These are phyloP conservation scores for Caenorhabditis sp. DNA, from an alignment of 2,888 invertebrate species.

Conservation along the genomic window DNA sequence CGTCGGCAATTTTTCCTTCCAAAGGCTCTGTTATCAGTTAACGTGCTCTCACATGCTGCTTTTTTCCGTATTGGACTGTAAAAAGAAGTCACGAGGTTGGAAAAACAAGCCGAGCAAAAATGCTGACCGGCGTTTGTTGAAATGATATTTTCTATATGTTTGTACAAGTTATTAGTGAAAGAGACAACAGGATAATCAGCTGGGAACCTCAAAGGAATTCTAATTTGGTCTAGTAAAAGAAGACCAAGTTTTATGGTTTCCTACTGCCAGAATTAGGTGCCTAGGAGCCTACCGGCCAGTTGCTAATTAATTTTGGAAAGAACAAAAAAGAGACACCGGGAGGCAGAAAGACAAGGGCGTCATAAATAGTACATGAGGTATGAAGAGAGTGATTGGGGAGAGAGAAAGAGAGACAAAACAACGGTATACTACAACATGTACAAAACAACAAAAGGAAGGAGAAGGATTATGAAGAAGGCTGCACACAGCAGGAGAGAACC, in stretches of 20 bases:
- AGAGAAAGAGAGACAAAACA: conserved; percentile 32
- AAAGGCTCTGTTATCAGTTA: conserved; percentile 36
- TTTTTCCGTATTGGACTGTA: conserved; percentile 25
- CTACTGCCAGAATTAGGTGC: conserved; percentile 1
- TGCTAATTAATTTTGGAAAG: conserved; percentile 54
- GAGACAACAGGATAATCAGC: not conserved
- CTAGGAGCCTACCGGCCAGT: conserved; percentile 11
- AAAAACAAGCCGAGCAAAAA: conserved; percentile 28
- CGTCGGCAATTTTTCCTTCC: conserved; percentile 4
- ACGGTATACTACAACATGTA: conserved; percentile 36
- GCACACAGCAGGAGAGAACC: conserved; percentile 62
- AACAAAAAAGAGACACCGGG: conserved; percentile 9
- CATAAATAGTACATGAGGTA: conserved; percentile 59
- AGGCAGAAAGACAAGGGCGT: conserved; percentile 21
- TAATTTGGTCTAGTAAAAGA: not conserved
- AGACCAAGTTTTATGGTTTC: not conserved
- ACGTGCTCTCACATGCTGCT: conserved; percentile 48
- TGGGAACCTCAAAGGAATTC: too few relatives aligned
- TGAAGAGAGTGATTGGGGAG: conserved; percentile 15
- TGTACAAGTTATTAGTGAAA: not conserved
- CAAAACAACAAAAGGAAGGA: conserved; percentile 19
- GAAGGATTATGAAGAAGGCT: conserved; percentile 43
- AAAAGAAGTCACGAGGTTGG: conserved; percentile 35
- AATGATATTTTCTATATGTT: conserved; percentile 7
- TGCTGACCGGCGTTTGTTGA: not conserved